Evolutionary conservation across 2,888 invertebrate species (phyloP).

Genomic region (Nycteola revayana): DNA sequence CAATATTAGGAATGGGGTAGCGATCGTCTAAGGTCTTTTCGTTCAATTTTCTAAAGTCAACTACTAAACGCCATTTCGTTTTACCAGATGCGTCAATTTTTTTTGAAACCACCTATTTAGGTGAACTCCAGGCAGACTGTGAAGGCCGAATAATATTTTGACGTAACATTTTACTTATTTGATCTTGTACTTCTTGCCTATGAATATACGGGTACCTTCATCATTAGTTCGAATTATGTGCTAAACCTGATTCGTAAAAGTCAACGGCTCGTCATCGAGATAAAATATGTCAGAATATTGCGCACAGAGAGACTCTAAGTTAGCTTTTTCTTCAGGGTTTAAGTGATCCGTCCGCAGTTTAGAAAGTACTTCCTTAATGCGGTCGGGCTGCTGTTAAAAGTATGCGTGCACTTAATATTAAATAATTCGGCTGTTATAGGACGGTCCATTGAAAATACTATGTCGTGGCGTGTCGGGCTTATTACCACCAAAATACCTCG

Average conservation of each 20-base stretch:
- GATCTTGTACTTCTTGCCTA: too few relatives aligned
- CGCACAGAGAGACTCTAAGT: too few relatives aligned
- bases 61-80: slow-evolving; percentile 3
- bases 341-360: too few relatives aligned
- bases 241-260: too few relatives aligned
- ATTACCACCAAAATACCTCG: neutral
- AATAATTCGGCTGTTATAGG: neutral
- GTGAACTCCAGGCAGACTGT: neutral
- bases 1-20: slow-evolving; percentile 1
- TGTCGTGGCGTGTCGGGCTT: neutral
- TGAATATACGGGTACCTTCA: too few relatives aligned
- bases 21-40: slow-evolving; percentile 4
- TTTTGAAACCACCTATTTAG: slow-evolving; percentile 2
- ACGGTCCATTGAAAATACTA: neutral
- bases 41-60: slow-evolving; percentile 2
- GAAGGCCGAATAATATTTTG: neutral
- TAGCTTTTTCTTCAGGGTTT: too few relatives aligned
- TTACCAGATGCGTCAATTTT: slow-evolving; percentile 4
- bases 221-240: too few relatives aligned
- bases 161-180: neutral
- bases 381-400: too few relatives aligned
- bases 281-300: too few relatives aligned
- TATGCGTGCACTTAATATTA: too few relatives aligned
- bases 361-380: too few relatives aligned
- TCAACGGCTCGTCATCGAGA: too few relatives aligned